phyloP scores from a whole-genome alignment of 2,888 invertebrate species.

The Acrocera orbiculus region DNA sequence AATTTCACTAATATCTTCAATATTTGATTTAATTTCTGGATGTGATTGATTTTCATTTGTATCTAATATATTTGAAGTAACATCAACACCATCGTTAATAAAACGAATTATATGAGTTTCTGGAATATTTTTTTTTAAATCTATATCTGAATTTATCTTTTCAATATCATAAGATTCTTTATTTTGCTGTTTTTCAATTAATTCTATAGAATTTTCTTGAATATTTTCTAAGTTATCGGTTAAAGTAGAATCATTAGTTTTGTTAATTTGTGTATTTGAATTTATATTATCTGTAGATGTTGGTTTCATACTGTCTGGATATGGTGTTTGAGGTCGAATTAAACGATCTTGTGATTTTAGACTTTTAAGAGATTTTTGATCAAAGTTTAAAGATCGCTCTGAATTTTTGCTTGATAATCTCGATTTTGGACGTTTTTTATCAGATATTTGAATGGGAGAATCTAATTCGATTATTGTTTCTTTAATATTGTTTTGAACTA shows the following conservation, averaged over 20 bases:
- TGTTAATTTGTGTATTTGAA: background rate
- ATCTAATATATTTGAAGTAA: conserved; percentile 21
- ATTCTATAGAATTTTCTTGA: conserved; percentile 10
- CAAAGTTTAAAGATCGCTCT: conserved; percentile 16
- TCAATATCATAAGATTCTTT: conserved; percentile 27
- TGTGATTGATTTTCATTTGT: background rate
- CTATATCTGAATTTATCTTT: conserved; percentile 22
- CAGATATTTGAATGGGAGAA: too few species aligned
- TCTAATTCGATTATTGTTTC: too few species aligned
- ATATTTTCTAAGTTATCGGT: conserved; percentile 22
- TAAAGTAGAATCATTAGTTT: conserved; percentile 19
- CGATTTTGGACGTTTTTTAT: too few species aligned
- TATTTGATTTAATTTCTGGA: background rate
- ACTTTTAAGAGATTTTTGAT: conserved; percentile 12
- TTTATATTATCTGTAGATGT: too few species aligned
- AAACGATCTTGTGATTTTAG: conserved; percentile 15
- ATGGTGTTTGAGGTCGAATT: conserved; percentile 25
- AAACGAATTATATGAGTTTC: conserved; percentile 31
- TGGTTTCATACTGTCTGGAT: conserved; percentile 22
- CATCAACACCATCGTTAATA: conserved; percentile 29
- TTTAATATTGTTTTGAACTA: too few species aligned
- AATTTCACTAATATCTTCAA: background rate
- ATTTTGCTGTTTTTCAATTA: conserved; percentile 13
- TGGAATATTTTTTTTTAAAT: conserved; percentile 22
- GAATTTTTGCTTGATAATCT: conserved; percentile 17